Conservation (phyloP, 2,797 vertebrate genomes). For the Adelosebastes latens region DNA sequence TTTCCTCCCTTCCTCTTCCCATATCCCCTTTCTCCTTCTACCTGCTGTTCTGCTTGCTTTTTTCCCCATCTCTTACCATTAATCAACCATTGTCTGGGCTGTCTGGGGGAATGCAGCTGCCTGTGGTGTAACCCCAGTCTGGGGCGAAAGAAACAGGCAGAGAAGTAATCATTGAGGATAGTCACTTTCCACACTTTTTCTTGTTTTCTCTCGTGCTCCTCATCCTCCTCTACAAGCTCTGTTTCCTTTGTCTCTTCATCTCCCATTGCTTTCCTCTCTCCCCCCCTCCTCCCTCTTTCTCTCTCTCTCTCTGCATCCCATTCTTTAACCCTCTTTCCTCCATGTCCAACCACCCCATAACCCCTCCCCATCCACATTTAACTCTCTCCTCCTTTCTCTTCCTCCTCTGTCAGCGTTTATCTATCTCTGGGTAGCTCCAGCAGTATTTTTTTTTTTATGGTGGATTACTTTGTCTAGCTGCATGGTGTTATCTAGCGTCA, state of each 20-base stretch:
- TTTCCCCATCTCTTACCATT: constrained; percentile 23
- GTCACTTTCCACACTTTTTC: constrained; percentile 21
- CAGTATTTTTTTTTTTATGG: constrained; percentile 58
- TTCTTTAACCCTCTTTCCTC: constrained; percentile 9
- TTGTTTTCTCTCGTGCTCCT: constrained; percentile 21
- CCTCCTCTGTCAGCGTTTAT: constrained; percentile 64
- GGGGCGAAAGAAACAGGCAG: not conserved
- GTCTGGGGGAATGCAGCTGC: constrained; percentile 37
- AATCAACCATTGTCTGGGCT: constrained; percentile 48
- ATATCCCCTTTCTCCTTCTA: constrained; percentile 18
- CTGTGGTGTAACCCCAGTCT: constrained; percentile 16
- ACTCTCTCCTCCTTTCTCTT: constrained; percentile 19
- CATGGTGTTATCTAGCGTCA: constrained; percentile 79
- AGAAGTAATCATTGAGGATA: not conserved
- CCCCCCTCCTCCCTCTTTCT: not conserved
- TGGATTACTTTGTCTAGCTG: constrained; percentile 82
- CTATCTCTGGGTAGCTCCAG: constrained; percentile 67
- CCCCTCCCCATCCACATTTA: constrained; percentile 31
- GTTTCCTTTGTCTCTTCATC: constrained; percentile 30
- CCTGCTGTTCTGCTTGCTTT: constrained; percentile 19
- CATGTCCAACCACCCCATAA: constrained; percentile 6
- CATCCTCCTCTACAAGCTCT: constrained; percentile 10
- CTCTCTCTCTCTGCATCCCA: not conserved
- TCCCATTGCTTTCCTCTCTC: not conserved
- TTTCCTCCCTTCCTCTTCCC: constrained; percentile 5